Base-by-base conservation (phyloP, 2,888 invertebrate genomes). In the Cephus runcator region DNA sequence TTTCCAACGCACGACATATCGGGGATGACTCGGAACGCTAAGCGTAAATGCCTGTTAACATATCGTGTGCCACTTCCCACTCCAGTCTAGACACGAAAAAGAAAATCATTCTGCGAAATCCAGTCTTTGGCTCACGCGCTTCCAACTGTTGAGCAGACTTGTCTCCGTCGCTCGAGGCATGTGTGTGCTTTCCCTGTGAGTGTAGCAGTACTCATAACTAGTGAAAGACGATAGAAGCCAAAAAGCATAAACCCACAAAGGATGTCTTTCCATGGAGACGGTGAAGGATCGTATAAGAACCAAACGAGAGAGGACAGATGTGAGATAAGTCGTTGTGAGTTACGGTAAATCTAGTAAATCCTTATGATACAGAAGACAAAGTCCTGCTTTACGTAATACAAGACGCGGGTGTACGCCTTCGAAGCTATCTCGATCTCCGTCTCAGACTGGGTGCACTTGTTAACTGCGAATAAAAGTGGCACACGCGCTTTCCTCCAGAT, bases 381-480 rank as follows among this genome's bases (percentile, higher is more conserved):
- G 23, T 56, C 56, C 56, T 56, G 23, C 23, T 56, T 56, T 56
- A 56, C 56, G 56, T 56, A 56, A 56, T 56, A 56, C 6, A 56
- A 56, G 23, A 56, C 56, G 56, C 56, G 56, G 56, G 56, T 56
- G 56, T 23, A 23, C 56, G 56, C 9, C 56, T 56, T 23, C 23
- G 9, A 56, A 56, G 23, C 2, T 9, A 9, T 56, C 56, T 56
- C 56, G 56, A 56, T 56, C 56, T 23, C 9, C 23, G 56, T 23
- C 56, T 23, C 56, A 56, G 56, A 56, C 56, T 56, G 56, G 56
- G 56, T 56, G 56, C 56, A 56, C 23, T 23, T 56, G 56, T 56
- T 56, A 56, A 56, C 23, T 15, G 56, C 79, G 78, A 82, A 83
- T 80, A 84, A 85, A 87, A 86, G 86, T 86, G 81, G 87, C 87